Evolutionary conservation across 2,888 invertebrate species (phyloP).

Genomic region (Dinocampus coccinellae): DNA sequence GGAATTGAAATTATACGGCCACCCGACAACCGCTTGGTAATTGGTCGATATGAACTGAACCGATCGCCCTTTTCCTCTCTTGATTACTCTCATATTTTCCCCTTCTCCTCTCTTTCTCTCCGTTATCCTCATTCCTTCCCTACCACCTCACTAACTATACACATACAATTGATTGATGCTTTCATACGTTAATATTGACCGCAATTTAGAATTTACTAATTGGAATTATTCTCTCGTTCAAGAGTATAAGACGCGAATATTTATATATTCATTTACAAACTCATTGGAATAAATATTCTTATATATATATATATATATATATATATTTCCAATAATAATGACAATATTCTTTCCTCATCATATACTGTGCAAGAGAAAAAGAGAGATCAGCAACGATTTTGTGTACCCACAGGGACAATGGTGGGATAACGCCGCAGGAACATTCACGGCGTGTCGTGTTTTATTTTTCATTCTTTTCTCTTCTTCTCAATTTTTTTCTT

Average conservation of each 20-base stretch:
- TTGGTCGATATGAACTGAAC: constrained; percentile 39
- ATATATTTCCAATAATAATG: constrained; percentile 17
- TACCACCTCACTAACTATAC: no score
- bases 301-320: neutral
- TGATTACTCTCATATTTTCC: constrained; percentile 17
- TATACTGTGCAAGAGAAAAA: neutral
- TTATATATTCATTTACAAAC: constrained; percentile 54
- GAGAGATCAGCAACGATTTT: neutral
- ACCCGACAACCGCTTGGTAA: constrained; percentile 39
- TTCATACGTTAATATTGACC: constrained; percentile 44
- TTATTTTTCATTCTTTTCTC: constrained; percentile 24
- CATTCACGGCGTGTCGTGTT: constrained; percentile 40
- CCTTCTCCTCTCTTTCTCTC: no score
- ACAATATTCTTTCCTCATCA: constrained; percentile 9
- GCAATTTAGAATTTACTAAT: constrained; percentile 57
- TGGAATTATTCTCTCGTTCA: constrained; percentile 60
- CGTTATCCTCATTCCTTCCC: no score
- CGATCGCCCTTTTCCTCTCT: constrained; percentile 15
- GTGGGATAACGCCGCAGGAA: constrained; percentile 48
- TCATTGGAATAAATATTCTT: constrained; percentile 46
- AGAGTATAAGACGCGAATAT: constrained; percentile 48
- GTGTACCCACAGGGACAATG: constrained; percentile 40
- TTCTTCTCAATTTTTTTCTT: constrained; percentile 16
- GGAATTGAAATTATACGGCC: no score
- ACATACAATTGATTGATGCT: constrained; percentile 15